These are phyloP conservation scores for Trichomycterus rosablanca DNA, from an alignment of 2,113 vertebrate species.

Conservation along the genomic window DNA sequence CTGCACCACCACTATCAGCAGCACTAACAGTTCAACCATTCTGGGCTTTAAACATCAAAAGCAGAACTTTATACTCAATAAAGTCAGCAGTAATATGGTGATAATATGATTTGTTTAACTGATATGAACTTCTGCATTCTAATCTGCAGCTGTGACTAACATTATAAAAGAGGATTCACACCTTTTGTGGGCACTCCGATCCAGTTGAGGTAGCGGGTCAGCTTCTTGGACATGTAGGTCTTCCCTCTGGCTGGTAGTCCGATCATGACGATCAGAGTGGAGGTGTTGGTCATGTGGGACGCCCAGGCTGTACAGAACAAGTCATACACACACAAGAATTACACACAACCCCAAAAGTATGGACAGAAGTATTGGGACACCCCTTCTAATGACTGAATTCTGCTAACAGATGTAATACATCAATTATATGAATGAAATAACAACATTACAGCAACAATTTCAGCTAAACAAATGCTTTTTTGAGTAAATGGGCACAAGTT, in stretches of 20 bases:
- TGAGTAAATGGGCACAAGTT: too few relatives aligned
- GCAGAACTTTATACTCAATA: too few relatives aligned
- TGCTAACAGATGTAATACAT: too few relatives aligned
- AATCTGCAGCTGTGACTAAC: too few relatives aligned
- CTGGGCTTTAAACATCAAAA: too few relatives aligned
- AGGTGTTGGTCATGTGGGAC: conserved; percentile 96
- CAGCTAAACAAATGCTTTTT: not conserved
- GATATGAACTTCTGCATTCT: too few relatives aligned
- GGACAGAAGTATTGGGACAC: too few relatives aligned
- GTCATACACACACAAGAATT: not conserved
- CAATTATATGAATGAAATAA: not conserved
- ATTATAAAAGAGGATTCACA: conserved; percentile 53
- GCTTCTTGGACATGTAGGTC: conserved; percentile 96
- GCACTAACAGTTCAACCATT: too few relatives aligned
- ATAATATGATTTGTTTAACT: too few relatives aligned
- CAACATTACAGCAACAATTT: not conserved
- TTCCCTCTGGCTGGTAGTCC: conserved; percentile 88
- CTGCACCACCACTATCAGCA: too few relatives aligned
- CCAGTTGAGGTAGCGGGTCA: conserved; percentile 98
- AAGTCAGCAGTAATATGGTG: too few relatives aligned
- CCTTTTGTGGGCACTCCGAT: conserved; percentile 95
- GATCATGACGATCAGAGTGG: conserved; percentile 93
- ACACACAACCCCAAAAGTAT: not conserved
- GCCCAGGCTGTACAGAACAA: conserved; percentile 79
- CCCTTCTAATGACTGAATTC: too few relatives aligned